Base-by-base conservation (phyloP, 2,113 vertebrate species). In the Chlamydotis undulata region DNA sequence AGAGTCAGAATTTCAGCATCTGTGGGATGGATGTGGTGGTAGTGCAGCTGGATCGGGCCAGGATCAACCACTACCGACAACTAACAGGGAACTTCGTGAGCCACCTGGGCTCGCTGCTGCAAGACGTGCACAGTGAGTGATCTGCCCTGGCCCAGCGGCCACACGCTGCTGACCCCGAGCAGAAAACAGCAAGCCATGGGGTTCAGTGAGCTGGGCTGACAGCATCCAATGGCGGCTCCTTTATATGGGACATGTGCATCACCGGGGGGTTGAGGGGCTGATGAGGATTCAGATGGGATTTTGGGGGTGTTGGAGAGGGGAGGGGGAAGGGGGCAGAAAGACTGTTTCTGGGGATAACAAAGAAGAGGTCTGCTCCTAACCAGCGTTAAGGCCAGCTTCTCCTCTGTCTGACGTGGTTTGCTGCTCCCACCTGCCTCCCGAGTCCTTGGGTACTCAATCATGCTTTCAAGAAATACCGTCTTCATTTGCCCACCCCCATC, bases 61-160 rank as follows among this genome's bases (percentile, higher is more conserved):
- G 0, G 9, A 16, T 47, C 3, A 0, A 2, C 19, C 0, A 0
- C 2, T 57, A 0, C 15, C 17, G 3, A 12, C 0, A 0, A 3
- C 3, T 13, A 15, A n/a, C 0, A 2, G 0, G 0, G 5, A 0
- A 7, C 1, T 59, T 71, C 0, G 0, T 35, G 23, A 1, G 0
- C 2, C 0, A 0, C 4, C 33, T 96, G 64, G 15, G 31, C 14
- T 1, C 0, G 1, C 3, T 52, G 29, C 37, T 91, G 80, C 1
- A 3, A 11, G 2, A 2, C 0, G 0, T 69, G 33, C 5, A 2
- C 0, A 1, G 97, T 96, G 94, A 96, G 91, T 82, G 55, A 39
- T 4, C 4, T 3, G 39, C 37, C 56, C 70, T 0, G 1, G 4
- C 22, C 43, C 4, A 0, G 23, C 1, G 4, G 25, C 50, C 9